Base-by-base conservation (phyloP, 1,140 invertebrate species). In the Coptotermes formosanus region DNA sequence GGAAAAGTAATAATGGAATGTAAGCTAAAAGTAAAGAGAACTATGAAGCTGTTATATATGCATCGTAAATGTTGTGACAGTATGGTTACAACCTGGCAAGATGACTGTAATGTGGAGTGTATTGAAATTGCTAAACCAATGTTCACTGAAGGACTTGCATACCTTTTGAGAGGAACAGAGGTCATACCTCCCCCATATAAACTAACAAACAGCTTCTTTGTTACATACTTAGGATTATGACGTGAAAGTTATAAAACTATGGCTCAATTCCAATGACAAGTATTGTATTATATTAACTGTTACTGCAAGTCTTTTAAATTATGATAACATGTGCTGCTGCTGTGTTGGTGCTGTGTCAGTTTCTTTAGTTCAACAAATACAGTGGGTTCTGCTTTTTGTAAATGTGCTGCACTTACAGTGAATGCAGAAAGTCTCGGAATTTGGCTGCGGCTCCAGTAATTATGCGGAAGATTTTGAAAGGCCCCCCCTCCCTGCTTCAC, bases 91-190 rank as follows among this genome's bases (percentile, higher is more conserved):
- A 23, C 30, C n/a, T 87, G 86, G 86, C 81, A 85, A 52, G 44
- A 87, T 55, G 86, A 87, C 38, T 32, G 82, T 12, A 87, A 59
- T 83, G 86, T 87, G 59, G 84, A 87, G 23, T 44, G 81, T 69
- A 64, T 87, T 82, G 84, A 85, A 52, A 43, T 87, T n/a, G 84
- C 86, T 14, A 87, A 87, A 32, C 84, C 32, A 44, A 87, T 87
- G 84, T 87, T 87, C 59, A 85, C 85, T 82, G 84, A 75, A 75
- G 86, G 86, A 23, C 64, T 87, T 81, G 64, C 85, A 64, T 64
- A 87, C 82, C 52, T 87, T 14, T 16, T 82, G 32, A 82, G 85
- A 69, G 59, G 81, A 52, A 87, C 84, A 19, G 38, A 87, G n/a
- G 83, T 45, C 44, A 59, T 87, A 12, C 86, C 86, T 44, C 43